Evolutionary conservation across 1,140 invertebrate genomes (phyloP).

Genomic region (Heliconius nattereri): DNA sequence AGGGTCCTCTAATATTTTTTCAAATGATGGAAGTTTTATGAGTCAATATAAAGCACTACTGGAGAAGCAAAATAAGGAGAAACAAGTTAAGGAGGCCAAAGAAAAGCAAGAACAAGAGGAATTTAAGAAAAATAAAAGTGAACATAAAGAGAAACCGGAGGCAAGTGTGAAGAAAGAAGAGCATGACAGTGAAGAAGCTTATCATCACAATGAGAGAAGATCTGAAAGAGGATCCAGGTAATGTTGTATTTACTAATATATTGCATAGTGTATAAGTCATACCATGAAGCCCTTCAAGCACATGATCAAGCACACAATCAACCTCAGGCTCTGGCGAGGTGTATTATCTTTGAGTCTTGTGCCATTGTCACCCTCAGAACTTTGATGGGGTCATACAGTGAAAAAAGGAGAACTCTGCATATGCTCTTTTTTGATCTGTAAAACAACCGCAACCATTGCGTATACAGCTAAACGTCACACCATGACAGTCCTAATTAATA

Average conservation of each 20-base stretch:
- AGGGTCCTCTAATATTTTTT: conserved; percentile 84
- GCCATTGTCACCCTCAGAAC: too few species aligned
- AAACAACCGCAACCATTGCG: too few species aligned
- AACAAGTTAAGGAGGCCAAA: conserved; percentile 62
- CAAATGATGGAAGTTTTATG: conserved; percentile 91
- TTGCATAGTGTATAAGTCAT: too few species aligned
- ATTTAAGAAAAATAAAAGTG: conserved; percentile 49
- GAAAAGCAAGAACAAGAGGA: conserved; percentile 53
- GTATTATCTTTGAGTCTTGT: too few species aligned
- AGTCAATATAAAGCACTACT: conserved; percentile 86
- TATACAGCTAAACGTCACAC: too few species aligned
- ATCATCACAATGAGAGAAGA: conserved; percentile 33
- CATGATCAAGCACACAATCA: too few species aligned
- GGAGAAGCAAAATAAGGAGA: conserved; percentile 72
- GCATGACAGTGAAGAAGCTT: conserved; percentile 34
- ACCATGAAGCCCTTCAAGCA: too few species aligned
- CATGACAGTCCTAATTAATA: too few species aligned
- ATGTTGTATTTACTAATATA: neutral
- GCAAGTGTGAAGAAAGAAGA: conserved; percentile 34
- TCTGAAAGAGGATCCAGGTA: conserved; percentile 36
- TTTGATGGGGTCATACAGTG: too few species aligned
- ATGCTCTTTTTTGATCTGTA: too few species aligned
- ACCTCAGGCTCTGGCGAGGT: too few species aligned
- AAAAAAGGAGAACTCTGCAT: too few species aligned
- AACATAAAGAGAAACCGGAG: conserved; percentile 44